Evolutionary conservation across 2,797 vertebrate species (phyloP), one percentile per base, ranked within the genome.

Genomic region (Scomberomorus guttatus): DNA sequence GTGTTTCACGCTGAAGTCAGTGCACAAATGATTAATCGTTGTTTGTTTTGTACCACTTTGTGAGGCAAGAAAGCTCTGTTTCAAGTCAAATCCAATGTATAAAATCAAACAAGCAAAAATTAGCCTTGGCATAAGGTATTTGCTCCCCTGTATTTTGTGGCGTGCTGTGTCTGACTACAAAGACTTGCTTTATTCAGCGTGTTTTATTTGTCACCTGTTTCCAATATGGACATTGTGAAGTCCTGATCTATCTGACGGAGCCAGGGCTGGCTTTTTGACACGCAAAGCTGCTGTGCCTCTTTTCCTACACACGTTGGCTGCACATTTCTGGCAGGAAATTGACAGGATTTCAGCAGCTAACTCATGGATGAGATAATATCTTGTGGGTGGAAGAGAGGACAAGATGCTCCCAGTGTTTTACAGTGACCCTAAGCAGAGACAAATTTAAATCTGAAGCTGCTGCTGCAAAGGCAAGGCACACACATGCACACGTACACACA

Each of bases 171-270:
- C 79, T 13, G 62, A 91, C 93, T 93, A 94, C 93, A 93, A 93
- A 93, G 94, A 66, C 88, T 84, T 83, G 83, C 84, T 91, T 90
- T 83, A 91, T 92, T 87, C 86, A 10, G 64, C 72, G 42, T 90
- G 80, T 92, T 91, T 94, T 94, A 94, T 94, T 93, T 94, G 94
- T 95, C 94, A 95, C 95, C 93, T 95, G 95, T 90, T 95, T 95
- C 83, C 92, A 95, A 95, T 95, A 95, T 93, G 92, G 92, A 94
- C 87, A 88, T 87, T 78, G 87, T 91, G 85, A 93, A 90, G 90
- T 87, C 85, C 87, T 85, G 87, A 88, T 90, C 87, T 88, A 75
- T 93, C 84, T 82, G 74, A 87, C 69, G 81, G 81, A 89, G 90
- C 90, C 84, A 75, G 85, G 83, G 83, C 79, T 85, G 60, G 54